Base-by-base conservation (phyloP, 2,113 vertebrate species). In the Cyphomyrus discorhynchus region DNA sequence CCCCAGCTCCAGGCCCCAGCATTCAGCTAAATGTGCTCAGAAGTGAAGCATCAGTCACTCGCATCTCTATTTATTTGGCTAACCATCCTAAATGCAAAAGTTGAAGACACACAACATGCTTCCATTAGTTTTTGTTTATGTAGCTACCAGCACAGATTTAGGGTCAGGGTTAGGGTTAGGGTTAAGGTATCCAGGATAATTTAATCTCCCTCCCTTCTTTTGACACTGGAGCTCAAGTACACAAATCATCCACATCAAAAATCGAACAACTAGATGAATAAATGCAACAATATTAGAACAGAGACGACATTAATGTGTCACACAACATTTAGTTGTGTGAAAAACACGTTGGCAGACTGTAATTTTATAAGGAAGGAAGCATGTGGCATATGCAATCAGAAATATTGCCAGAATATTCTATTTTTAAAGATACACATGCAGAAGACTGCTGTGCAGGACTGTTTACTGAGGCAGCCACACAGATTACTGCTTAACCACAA, bases 31-130 rank as follows among this genome's bases (percentile, higher is more conserved):
- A 53, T 21, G 89, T 15, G 5, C 31, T 53, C 49, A 52, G 24
- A 88, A 58, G 92, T 91, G 77, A 88, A 85, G 92, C 92, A 93
- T 93, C 91, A 94, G 93, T 89, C 90, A 88, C 89, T 91, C 88
- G 66, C 31, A 88, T 92, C 91, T 93, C 90, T 94, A 93, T 92
- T 91, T 84, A 92, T 93, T 91, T 83, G 74, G 91, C 90, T 90
- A 92, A 88, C 88, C 89, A 53, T 88, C 86, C 62, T 52, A 90
- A 86, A 89, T 66, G 39, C 89, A 74, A 19, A 17, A 66, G 9
- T n/a, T 66, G 88, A 83, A 87, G 83, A 62, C 56, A 62, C 56
- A n/a, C 56, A 92, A 87, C 17, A 31, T 91, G 93, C 56, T 85
- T 86, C 86, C 58, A 70, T 62, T 47, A 56, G 27, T n/a, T 62